Evolutionary conservation across 2,113 vertebrate genomes (phyloP).

Genomic region (Antigone vipio): DNA sequence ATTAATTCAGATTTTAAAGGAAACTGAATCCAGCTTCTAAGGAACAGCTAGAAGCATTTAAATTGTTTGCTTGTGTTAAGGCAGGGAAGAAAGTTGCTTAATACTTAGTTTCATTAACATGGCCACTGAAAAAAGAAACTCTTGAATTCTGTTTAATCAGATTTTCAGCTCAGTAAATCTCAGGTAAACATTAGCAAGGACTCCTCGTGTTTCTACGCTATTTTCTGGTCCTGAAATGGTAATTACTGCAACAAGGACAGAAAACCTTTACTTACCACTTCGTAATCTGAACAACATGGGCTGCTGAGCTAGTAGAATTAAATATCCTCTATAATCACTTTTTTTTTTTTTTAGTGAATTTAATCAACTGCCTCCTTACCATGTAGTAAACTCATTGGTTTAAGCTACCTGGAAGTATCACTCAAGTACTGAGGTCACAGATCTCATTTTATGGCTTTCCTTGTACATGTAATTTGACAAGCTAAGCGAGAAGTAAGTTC

Average conservation of each 20-base stretch:
- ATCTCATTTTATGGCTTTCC: background rate
- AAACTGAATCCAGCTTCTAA: background rate
- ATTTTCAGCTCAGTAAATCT: background rate
- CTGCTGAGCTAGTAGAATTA: background rate
- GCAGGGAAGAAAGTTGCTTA: background rate
- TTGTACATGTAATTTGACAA: background rate
- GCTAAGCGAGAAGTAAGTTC: background rate
- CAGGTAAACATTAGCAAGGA: background rate
- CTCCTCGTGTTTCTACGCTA: background rate
- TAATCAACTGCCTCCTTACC: background rate
- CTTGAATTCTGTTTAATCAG: background rate
- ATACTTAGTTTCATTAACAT: background rate
- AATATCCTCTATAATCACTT: background rate
- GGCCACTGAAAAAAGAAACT: background rate
- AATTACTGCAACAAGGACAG: background rate
- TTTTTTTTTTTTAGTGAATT: background rate
- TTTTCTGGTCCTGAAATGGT: background rate
- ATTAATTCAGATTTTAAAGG: conserved; percentile 7
- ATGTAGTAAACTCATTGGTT: background rate
- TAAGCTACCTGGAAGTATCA: background rate
- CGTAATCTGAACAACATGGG: background rate
- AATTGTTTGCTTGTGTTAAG: background rate
- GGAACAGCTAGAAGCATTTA: background rate
- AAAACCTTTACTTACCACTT: background rate
- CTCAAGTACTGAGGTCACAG: background rate